Conservation (phyloP, 2,113 vertebrate species). For the Gobio gobio region DNA sequence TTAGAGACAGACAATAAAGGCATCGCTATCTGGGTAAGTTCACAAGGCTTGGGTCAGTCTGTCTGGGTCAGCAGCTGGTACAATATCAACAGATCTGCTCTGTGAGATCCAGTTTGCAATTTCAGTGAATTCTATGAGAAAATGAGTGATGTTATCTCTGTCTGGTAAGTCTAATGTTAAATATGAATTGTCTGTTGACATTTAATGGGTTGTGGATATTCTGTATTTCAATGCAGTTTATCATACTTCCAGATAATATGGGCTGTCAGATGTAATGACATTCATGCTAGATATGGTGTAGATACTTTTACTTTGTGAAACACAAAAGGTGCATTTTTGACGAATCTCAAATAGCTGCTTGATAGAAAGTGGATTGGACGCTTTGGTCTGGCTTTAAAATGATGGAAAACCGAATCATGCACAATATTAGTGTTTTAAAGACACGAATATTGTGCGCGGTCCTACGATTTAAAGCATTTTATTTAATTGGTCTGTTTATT, state of each 20-base stretch:
- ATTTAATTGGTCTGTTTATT: slow-evolving; percentile 12
- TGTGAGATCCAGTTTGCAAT: neutral
- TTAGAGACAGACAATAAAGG: slow-evolving; percentile 24
- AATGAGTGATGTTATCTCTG: neutral
- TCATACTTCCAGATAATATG: neutral
- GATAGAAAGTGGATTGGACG: neutral
- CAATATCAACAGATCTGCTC: neutral
- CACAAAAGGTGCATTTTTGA: neutral
- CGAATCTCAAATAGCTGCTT: neutral
- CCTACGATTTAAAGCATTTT: neutral
- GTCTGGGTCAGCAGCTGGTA: neutral
- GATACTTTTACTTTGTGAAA: neutral
- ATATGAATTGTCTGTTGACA: neutral
- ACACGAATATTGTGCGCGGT: neutral
- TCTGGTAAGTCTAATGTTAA: neutral
- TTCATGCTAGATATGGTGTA: neutral
- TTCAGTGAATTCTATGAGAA: neutral
- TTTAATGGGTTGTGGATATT: neutral
- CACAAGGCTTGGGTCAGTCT: slow-evolving; percentile 6
- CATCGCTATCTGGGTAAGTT: slow-evolving; percentile 2
- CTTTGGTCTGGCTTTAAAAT: neutral
- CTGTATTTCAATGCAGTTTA: neutral
- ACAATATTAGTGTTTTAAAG: neutral
- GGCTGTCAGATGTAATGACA: neutral
- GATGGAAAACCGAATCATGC: neutral